These are phyloP conservation scores for Platyscapa corneri DNA, from an alignment of 1,140 invertebrate genomes.

Conservation along the genomic window DNA sequence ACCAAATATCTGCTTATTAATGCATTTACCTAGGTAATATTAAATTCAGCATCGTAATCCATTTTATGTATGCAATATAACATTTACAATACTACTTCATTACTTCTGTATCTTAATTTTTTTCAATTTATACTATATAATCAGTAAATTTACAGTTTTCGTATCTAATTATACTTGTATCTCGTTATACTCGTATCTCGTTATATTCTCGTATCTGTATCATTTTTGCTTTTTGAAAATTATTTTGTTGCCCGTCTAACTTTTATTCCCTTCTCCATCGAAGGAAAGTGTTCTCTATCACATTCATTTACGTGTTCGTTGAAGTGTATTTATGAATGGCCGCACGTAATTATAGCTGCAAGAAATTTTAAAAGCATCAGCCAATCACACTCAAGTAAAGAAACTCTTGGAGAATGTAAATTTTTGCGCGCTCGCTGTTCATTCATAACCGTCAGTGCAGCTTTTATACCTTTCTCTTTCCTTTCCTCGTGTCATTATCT, in stretches of 20 bases:
- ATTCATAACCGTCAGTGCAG: slow-evolving; percentile 36
- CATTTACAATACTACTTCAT: no score
- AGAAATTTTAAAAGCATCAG: slow-evolving; percentile 35
- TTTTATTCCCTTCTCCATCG: neutral
- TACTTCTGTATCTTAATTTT: no score
- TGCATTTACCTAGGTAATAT: no score
- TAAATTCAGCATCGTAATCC: no score
- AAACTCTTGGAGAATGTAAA: slow-evolving; percentile 46
- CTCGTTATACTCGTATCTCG: no score
- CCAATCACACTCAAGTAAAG: slow-evolving; percentile 21
- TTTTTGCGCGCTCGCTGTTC: slow-evolving; percentile 44
- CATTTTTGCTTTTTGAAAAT: neutral
- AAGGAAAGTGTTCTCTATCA: slow-evolving; percentile 1
- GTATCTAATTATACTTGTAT: no score
- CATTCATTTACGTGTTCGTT: neutral
- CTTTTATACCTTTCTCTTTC: slow-evolving; percentile 42
- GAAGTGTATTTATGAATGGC: slow-evolving; percentile 30
- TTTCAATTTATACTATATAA: no score
- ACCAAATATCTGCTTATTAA: no score
- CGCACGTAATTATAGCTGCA: slow-evolving; percentile 1
- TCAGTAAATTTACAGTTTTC: no score
- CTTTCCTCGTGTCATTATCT: neutral
- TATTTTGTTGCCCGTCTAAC: neutral
- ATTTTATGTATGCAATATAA: no score
- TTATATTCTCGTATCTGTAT: no score